phyloP scores from a whole-genome alignment of 2,888 invertebrate species.

The Monopis laevigella region DNA sequence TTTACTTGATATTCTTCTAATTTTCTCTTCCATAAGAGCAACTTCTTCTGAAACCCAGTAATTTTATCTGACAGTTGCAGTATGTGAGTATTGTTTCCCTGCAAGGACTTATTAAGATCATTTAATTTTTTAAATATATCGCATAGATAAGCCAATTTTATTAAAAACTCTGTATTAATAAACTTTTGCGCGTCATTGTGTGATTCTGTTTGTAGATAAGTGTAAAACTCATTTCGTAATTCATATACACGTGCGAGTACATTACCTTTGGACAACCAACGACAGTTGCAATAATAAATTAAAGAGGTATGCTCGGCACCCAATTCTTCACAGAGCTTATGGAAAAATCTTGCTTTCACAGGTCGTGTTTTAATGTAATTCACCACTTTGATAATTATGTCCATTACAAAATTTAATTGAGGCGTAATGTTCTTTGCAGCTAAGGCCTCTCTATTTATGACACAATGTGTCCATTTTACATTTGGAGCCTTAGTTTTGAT shows the following conservation, averaged over 20 bases:
- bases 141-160: conserved; percentile 18
- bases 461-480: no score
- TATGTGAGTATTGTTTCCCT: conserved; percentile 17
- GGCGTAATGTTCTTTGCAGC: no score
- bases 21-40: conserved; percentile 20
- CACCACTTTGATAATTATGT: conserved; percentile 12
- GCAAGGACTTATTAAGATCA: no score
- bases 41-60: conserved; percentile 15
- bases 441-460: no score
- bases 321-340: conserved; percentile 19
- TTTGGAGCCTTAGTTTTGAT: no score
- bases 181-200: conserved; percentile 14
- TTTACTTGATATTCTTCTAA: conserved; percentile 11
- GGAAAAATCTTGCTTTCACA: conserved; percentile 17
- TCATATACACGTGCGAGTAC: no score
- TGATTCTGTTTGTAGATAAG: no score
- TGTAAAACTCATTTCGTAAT: no score
- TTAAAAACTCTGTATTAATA: conserved; percentile 15
- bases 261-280: conserved; percentile 14
- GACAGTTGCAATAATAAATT: conserved; percentile 11
- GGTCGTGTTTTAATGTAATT: conserved; percentile 13
- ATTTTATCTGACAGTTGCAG: conserved; percentile 16
- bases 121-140: conserved; percentile 19
- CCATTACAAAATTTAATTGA: conserved; percentile 17
- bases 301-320: conserved; percentile 12